Evolutionary conservation across 92 coral and sea anemone species (phyloP).

Genomic region (Hydrozoanthus gracilis): DNA sequence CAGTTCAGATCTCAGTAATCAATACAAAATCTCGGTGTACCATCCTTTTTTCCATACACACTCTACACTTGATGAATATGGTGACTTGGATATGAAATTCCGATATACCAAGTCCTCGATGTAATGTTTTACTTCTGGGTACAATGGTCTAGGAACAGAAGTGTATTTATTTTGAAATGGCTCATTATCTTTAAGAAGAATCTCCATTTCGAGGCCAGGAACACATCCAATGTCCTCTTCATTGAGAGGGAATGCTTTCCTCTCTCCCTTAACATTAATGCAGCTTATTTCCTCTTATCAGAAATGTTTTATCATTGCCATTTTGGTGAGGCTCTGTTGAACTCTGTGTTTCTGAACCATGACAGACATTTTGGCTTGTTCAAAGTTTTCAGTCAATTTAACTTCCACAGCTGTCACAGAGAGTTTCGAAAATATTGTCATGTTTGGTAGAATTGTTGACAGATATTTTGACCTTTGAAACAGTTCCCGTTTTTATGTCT

Average conservation of each 20-base stretch:
- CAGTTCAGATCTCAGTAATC: slow-evolving; percentile 36
- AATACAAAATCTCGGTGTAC: slow-evolving; percentile 26
- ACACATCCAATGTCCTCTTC: slow-evolving; percentile 65
- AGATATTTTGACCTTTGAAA: slow-evolving; percentile 34
- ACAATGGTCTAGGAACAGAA: slow-evolving; percentile 12
- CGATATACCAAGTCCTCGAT: slow-evolving; percentile 27
- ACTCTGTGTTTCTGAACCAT: background rate
- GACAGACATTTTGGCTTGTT: background rate
- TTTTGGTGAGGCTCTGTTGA: slow-evolving; percentile 17
- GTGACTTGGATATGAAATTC: slow-evolving; percentile 27
- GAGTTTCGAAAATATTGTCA: slow-evolving; percentile 28
- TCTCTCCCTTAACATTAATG: slow-evolving; percentile 52
- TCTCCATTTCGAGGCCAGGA: slow-evolving; percentile 49
- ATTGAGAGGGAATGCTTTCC: slow-evolving; percentile 49
- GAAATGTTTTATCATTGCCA: background rate
- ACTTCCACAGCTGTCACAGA: slow-evolving; percentile 49
- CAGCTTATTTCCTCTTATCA: slow-evolving; percentile 12
- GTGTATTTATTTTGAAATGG: slow-evolving; percentile 42
- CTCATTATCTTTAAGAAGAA: slow-evolving; percentile 40
- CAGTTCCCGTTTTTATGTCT: slow-evolving; percentile 48
- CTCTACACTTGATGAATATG: slow-evolving; percentile 12
- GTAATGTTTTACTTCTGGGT: slow-evolving; percentile 39
- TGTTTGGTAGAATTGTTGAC: slow-evolving; percentile 46
- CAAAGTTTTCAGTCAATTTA: slow-evolving; percentile 14
- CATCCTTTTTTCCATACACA: slow-evolving; percentile 33